A percentile compares a stretch with the other conserved stretches of the same genome.
Evolutionary conservation across 35 echinoderm and acorn worm species (phyloP).

Genomic region (Anneissia japonica): DNA sequence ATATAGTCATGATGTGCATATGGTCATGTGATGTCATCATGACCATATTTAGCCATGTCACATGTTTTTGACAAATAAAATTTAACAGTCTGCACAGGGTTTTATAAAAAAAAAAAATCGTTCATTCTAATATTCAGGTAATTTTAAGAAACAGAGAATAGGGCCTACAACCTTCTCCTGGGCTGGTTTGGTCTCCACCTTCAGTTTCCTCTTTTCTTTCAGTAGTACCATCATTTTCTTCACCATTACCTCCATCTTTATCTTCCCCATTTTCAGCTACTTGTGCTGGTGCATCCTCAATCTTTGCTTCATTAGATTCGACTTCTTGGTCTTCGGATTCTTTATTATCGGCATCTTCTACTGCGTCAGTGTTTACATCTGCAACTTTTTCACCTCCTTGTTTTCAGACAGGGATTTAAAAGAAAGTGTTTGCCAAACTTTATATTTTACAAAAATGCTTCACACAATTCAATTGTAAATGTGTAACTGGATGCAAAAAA

Average conservation of each 20-base stretch:
- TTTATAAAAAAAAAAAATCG: neutral
- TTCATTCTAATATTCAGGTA: neutral
- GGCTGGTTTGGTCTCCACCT: neutral
- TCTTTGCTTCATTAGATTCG: conserved; percentile 1
- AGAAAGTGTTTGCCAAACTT: no score
- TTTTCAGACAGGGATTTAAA: no score
- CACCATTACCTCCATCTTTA: conserved; percentile 3
- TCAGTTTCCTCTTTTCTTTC: conserved; percentile 18
- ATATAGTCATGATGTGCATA: no score
- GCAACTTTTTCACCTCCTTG: no score
- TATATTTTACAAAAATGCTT: no score
- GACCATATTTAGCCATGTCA: no score
- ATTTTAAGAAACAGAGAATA: neutral
- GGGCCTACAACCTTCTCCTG: neutral
- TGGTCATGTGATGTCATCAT: no score
- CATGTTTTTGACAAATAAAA: no score
- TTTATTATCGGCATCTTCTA: neutral
- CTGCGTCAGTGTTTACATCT: no score
- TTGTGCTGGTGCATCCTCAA: neutral
- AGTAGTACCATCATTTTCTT: conserved; percentile 10
- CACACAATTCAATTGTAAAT: no score
- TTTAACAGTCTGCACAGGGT: neutral
- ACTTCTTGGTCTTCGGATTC: conserved; percentile 10
- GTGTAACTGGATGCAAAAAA: no score
- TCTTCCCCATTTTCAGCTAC: neutral